These are phyloP conservation scores for Sapayoa aenigma DNA, from an alignment of 2,113 vertebrate genomes.

Conservation along the genomic window DNA sequence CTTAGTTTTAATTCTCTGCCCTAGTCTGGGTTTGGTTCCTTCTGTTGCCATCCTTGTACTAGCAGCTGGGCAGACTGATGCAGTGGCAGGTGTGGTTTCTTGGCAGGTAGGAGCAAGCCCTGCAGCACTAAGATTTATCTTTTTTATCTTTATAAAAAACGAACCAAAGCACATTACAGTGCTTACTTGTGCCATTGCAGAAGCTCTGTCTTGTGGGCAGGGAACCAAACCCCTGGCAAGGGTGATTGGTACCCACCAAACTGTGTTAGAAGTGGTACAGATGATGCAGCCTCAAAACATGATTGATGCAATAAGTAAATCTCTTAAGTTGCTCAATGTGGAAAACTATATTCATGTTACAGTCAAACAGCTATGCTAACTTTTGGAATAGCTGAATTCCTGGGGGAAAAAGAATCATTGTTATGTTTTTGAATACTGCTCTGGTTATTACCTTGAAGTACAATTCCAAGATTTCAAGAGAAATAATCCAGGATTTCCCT, in stretches of 20 bases:
- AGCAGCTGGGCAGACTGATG: neutral
- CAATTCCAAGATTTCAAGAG: neutral
- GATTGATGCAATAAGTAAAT: neutral
- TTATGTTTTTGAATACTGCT: neutral
- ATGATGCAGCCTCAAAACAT: neutral
- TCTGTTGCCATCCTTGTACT: neutral
- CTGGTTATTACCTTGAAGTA: neutral
- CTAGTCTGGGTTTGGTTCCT: neutral
- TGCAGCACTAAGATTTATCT: neutral
- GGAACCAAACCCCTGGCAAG: neutral
- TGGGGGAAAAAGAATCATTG: fast-evolving
- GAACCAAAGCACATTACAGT: neutral
- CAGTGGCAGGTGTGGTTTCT: neutral
- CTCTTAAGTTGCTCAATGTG: neutral
- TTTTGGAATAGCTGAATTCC: neutral
- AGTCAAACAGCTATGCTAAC: neutral
- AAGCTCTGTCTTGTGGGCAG: neutral
- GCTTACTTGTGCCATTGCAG: neutral
- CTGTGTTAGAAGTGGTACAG: neutral
- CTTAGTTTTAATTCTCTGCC: neutral
- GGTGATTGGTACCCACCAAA: neutral
- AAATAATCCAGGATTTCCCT: neutral
- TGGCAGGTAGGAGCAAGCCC: neutral
- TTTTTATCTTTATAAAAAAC: neutral
- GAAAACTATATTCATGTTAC: neutral